Percentiles rank a stretch among this genome's conserved stretches.
These are phyloP conservation scores for Pseudorectes ferrugineus DNA, from an alignment of 2,113 vertebrate species.

Conservation along the genomic window DNA sequence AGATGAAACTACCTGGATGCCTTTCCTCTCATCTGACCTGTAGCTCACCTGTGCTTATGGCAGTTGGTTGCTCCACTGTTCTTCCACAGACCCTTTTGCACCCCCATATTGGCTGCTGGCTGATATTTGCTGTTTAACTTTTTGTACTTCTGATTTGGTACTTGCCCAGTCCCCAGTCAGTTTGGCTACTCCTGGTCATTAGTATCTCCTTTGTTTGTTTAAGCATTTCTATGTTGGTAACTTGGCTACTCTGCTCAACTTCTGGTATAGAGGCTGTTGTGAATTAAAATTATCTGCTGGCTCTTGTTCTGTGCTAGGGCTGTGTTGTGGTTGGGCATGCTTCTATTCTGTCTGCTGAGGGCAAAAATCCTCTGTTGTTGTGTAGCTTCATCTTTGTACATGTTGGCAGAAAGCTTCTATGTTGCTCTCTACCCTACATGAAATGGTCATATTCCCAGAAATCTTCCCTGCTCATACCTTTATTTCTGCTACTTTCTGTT, in stretches of 20 bases:
- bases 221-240: background rate
- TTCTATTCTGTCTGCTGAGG: background rate
- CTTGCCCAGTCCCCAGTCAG: background rate
- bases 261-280: background rate
- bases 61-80: background rate
- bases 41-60: background rate
- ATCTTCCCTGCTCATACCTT: background rate
- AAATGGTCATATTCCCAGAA: background rate
- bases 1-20: background rate
- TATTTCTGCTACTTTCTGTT: background rate
- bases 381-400: background rate
- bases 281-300: background rate
- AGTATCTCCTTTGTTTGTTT: background rate
- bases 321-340: background rate
- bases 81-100: background rate
- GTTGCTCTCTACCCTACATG: background rate
- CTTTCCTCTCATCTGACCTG: background rate
- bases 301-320: background rate
- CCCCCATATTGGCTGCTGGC: background rate
- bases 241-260: background rate
- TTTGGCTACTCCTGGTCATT: background rate
- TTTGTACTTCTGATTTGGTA: background rate
- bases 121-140: background rate
- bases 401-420: background rate
- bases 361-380: background rate